A percentile compares a stretch with the other conserved stretches of the same genome.
These are phyloP conservation scores for Pteropus alecto DNA, from an alignment of 2,113 vertebrate species.

Conservation along the genomic window DNA sequence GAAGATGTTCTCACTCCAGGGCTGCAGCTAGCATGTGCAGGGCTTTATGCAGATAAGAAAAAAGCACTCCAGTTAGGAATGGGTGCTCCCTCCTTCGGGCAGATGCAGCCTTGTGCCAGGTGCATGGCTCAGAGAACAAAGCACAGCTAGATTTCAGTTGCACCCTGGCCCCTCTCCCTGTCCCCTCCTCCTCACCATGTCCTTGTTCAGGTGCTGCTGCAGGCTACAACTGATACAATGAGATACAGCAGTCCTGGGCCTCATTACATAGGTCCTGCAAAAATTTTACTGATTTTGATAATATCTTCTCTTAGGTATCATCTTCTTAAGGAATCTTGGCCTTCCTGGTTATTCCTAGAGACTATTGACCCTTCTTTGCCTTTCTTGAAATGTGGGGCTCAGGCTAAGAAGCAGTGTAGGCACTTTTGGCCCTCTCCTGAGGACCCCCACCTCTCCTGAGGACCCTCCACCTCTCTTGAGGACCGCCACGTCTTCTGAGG, in stretches of 20 bases:
- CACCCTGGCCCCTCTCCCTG: accelerated
- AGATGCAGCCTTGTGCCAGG: background rate
- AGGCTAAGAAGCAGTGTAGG: background rate
- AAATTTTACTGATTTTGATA: background rate
- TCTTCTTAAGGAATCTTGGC: background rate
- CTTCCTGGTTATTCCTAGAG: background rate
- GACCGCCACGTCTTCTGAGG: background rate
- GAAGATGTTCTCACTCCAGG: background rate
- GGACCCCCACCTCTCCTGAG: background rate
- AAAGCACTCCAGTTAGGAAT: background rate
- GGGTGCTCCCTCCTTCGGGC: background rate
- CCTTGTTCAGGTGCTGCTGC: background rate
- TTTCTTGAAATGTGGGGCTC: background rate
- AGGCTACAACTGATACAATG: background rate
- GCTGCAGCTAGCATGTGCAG: background rate
- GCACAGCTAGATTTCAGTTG: background rate
- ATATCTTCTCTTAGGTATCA: background rate
- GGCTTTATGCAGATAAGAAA: background rate
- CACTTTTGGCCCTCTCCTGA: background rate
- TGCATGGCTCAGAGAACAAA: background rate
- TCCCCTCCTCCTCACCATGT: background rate
- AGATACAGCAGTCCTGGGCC: background rate
- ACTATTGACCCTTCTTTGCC: background rate
- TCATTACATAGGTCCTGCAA: background rate
- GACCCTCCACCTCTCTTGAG: background rate